These are phyloP conservation scores for Torymus aiolomorphi DNA, from an alignment of 2,888 invertebrate species.

Conservation along the genomic window DNA sequence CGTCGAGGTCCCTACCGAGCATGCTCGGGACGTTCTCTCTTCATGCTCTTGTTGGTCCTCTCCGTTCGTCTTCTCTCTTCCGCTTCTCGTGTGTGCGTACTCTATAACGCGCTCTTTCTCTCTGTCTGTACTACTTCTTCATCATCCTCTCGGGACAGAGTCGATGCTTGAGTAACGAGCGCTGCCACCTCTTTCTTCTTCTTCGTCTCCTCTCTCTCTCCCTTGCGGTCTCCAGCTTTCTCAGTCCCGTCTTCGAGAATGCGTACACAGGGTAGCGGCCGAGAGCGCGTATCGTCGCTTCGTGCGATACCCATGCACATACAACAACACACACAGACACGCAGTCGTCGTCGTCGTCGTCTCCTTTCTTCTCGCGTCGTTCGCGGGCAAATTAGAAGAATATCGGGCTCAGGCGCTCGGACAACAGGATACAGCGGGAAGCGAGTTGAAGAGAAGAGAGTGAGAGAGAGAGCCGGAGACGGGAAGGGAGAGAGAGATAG, in stretches of 20 bases:
- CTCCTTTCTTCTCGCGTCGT: not conserved
- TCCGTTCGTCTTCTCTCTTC: slow-evolving; percentile 23
- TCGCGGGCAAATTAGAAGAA: not conserved
- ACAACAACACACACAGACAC: not conserved
- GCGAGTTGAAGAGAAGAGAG: not conserved
- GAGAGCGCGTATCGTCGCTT: too few species aligned
- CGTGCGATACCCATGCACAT: too few species aligned
- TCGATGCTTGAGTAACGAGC: too few species aligned
- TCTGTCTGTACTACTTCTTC: not conserved
- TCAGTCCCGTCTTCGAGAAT: not conserved
- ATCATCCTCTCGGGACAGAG: not conserved
- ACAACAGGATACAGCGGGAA: not conserved
- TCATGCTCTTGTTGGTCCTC: not conserved
- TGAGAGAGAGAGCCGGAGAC: not conserved
- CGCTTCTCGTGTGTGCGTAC: slow-evolving; percentile 16
- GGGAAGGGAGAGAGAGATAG: slow-evolving; percentile 13
- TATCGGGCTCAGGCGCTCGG: not conserved
- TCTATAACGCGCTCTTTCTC: not conserved
- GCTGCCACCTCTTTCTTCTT: not conserved
- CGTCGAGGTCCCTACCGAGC: slow-evolving; percentile 17
- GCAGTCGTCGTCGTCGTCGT: too few species aligned
- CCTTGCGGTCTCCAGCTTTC: slow-evolving; percentile 26
- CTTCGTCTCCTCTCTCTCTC: slow-evolving; percentile 15
- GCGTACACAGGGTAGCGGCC: too few species aligned
- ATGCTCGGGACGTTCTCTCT: slow-evolving; percentile 29